Evolutionary conservation across 1,140 invertebrate genomes (phyloP).

Genomic region (Laupala kohalensis): DNA sequence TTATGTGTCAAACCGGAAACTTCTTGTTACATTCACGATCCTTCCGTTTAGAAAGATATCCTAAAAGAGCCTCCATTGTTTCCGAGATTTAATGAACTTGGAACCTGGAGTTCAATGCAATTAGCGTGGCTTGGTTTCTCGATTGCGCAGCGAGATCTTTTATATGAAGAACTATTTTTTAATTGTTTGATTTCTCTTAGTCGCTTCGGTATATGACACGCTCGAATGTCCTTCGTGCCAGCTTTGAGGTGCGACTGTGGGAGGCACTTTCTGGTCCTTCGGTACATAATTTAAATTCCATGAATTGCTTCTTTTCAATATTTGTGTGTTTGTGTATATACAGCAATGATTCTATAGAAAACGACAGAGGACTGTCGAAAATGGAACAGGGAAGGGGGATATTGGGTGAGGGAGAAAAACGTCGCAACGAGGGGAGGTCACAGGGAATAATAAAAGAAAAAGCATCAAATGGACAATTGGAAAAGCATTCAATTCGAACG

Average conservation of each 20-base stretch:
- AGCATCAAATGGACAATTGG: neutral
- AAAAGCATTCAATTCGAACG: neutral
- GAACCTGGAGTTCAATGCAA: neutral
- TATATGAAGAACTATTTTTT: neutral
- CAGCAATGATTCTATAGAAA: neutral
- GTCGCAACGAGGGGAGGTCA: neutral
- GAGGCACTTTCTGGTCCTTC: neutral
- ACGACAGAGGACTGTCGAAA: neutral
- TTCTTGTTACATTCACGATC: neutral
- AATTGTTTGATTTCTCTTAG: neutral
- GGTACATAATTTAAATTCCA: neutral
- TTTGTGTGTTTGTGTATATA: neutral
- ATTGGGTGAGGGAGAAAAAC: neutral
- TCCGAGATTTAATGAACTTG: neutral
- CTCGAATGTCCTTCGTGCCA: neutral
- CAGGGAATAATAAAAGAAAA: neutral
- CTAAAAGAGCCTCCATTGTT: neutral
- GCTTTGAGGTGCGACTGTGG: neutral
- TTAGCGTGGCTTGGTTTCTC: neutral
- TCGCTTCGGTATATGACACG: neutral
- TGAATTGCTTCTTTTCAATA: neutral
- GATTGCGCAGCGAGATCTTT: neutral
- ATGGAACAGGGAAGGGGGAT: neutral
- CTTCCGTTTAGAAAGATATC: neutral
- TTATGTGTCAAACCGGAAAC: neutral